Conservation (phyloP, 1,140 invertebrate genomes). For the Daktulosphaira vitifoliae region DNA sequence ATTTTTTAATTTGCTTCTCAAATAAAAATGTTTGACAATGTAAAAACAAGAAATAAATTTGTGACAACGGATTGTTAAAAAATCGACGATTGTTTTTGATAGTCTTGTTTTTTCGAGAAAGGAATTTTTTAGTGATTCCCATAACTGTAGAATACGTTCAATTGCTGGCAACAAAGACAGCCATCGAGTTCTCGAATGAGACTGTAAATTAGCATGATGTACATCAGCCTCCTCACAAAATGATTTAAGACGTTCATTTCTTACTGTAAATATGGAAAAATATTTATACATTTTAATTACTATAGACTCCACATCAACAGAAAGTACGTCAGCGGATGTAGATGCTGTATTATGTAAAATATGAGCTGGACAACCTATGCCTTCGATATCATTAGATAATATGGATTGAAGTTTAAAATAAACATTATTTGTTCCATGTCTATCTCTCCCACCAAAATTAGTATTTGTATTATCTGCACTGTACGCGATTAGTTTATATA, state of each 20-base stretch:
- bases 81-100: not conserved
- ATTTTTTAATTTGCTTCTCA: not conserved
- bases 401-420: constrained; percentile 37
- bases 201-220: constrained; percentile 38
- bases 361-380: constrained; percentile 38
- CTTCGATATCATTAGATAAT: constrained; percentile 33
- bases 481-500: constrained; percentile 39
- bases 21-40: not conserved
- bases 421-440: constrained; percentile 37
- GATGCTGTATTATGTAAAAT: constrained; percentile 38
- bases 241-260: constrained; percentile 37
- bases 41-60: constrained; percentile 1
- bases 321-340: constrained; percentile 36
- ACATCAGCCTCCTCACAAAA: constrained; percentile 39
- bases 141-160: constrained; percentile 34
- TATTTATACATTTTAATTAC: constrained; percentile 41
- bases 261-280: too few relatives aligned
- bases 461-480: constrained; percentile 41
- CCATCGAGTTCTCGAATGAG: constrained; percentile 39
- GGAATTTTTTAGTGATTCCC: constrained; percentile 31
- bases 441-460: constrained; percentile 40
- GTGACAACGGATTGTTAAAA: constrained; percentile 1
- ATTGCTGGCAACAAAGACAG: constrained; percentile 38
- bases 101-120: constrained; percentile 27
- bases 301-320: constrained; percentile 39